Evolutionary conservation across 1,140 invertebrate genomes (phyloP).

Genomic region (Anadara kagoshimensis): DNA sequence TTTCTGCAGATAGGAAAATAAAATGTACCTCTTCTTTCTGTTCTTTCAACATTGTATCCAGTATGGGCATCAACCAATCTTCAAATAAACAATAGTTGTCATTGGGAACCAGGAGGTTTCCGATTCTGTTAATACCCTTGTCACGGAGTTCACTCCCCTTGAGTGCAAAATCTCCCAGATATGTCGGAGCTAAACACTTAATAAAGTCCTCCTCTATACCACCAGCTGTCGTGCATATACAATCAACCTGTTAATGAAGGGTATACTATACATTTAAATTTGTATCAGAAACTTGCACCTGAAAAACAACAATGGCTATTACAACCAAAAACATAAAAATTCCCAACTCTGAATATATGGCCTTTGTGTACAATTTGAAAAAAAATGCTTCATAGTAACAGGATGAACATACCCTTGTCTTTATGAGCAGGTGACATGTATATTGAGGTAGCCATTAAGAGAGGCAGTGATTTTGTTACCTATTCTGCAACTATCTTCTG

Average conservation of each 20-base stretch:
- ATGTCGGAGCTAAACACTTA: slow-evolving; percentile 97
- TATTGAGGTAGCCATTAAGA: no score
- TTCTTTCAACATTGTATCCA: slow-evolving; percentile 93
- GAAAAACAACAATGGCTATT: no score
- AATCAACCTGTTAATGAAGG: slow-evolving; percentile 83
- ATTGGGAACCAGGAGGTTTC: slow-evolving; percentile 98
- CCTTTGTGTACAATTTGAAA: no score
- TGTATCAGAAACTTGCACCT: no score
- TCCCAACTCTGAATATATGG: neutral
- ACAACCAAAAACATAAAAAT: neutral
- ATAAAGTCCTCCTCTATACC: slow-evolving; percentile 99
- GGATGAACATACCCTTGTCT: no score
- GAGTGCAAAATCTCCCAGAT: slow-evolving; percentile 91
- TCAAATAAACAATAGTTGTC: slow-evolving; percentile 99
- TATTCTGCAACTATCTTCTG: no score
- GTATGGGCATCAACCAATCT: slow-evolving; percentile 96
- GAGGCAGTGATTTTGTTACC: no score
- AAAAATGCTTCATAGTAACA: no score
- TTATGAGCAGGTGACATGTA: no score
- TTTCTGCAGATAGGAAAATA: neutral
- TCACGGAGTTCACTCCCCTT: slow-evolving; percentile 83
- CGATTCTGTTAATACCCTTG: slow-evolving; percentile 96
- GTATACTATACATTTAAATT: slow-evolving; percentile 1
- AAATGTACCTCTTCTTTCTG: slow-evolving; percentile 80
- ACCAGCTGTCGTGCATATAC: slow-evolving; percentile 97